A percentile compares a stretch with the other conserved stretches of the same genome.
phyloP scores from a whole-genome alignment of 2,797 vertebrate species.

The Acanthurus lineatus region DNA sequence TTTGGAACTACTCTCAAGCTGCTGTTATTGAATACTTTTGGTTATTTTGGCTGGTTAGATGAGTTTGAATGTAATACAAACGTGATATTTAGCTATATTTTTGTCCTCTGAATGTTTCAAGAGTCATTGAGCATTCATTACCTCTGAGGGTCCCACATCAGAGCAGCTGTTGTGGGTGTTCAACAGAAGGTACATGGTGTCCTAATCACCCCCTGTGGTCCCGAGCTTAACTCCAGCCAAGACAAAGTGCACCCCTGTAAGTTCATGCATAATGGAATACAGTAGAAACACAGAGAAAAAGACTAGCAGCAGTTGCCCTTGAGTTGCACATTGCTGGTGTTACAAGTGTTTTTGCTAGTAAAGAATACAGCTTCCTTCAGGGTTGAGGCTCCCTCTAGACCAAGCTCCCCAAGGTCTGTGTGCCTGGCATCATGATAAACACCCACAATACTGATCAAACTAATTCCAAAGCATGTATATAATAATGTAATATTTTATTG shows the following conservation, averaged over 20 bases:
- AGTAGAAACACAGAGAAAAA: conserved; percentile 50
- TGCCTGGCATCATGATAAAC: conserved; percentile 66
- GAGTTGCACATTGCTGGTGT: conserved; percentile 62
- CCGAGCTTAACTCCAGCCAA: conserved; percentile 73
- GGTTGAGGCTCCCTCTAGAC: conserved; percentile 33
- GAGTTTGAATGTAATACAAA: conserved; percentile 54
- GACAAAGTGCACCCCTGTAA: conserved; percentile 75
- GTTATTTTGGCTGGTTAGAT: conserved; percentile 31
- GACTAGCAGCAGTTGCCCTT: conserved; percentile 64
- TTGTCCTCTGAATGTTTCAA: conserved; percentile 65
- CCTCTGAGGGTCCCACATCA: conserved; percentile 59
- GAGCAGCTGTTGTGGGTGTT: conserved; percentile 79
- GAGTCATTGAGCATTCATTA: conserved; percentile 73
- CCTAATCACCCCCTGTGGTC: conserved; percentile 78
- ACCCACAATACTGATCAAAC: conserved; percentile 43
- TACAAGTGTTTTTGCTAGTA: conserved; percentile 66
- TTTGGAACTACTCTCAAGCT: conserved; percentile 9
- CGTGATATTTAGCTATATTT: conserved; percentile 54
- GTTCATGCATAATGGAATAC: conserved; percentile 79
- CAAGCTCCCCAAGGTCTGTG: conserved; percentile 23
- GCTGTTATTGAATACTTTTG: conserved; percentile 12
- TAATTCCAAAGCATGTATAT: conserved; percentile 60
- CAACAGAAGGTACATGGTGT: conserved; percentile 76
- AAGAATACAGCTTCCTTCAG: conserved; percentile 45
- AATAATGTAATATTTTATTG: conserved; percentile 66